phyloP scores from a whole-genome alignment of 2,888 invertebrate genomes.

The Toxonevra muliebris region DNA sequence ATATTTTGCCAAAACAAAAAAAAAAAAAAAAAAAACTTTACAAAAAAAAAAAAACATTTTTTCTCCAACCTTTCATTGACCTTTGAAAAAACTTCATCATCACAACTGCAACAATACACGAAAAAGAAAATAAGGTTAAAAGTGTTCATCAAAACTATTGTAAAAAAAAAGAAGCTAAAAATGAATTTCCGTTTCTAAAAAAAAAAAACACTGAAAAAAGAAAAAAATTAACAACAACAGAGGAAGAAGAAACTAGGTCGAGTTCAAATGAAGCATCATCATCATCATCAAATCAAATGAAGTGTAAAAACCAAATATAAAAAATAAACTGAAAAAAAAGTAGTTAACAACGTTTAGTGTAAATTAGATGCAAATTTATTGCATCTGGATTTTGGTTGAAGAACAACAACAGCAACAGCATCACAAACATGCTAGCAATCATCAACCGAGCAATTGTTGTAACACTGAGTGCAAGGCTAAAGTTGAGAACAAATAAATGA shows the following conservation, averaged over 20 bases:
- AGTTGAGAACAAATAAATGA: slow-evolving; percentile 34
- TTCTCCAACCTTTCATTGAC: neutral
- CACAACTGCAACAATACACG: too few species aligned
- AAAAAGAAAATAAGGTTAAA: too few species aligned
- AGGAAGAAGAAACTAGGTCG: slow-evolving; percentile 55
- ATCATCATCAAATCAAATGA: slow-evolving; percentile 44
- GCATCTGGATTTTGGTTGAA: slow-evolving; percentile 27
- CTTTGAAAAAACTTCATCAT: slow-evolving; percentile 1
- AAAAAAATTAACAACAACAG: slow-evolving; percentile 18
- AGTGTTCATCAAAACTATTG: slow-evolving; percentile 1
- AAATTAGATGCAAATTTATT: slow-evolving; percentile 18
- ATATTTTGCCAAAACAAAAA: too few species aligned
- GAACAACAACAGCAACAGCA: slow-evolving; percentile 28
- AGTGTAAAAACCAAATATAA: slow-evolving; percentile 8
- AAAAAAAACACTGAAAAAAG: slow-evolving; percentile 15
- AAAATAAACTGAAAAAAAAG: slow-evolving; percentile 10
- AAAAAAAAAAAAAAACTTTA: neutral
- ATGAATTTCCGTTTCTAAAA: slow-evolving; percentile 58
- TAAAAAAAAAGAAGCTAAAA: slow-evolving; percentile 35
- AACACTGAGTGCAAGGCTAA: neutral
- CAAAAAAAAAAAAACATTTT: neutral
- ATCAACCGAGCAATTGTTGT: slow-evolving; percentile 6
- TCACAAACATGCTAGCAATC: too few species aligned
- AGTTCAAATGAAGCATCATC: slow-evolving; percentile 51
- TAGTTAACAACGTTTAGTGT: slow-evolving; percentile 5